phyloP scores from a whole-genome alignment of 2,797 vertebrate genomes.

The Pagetopsis macropterus region DNA sequence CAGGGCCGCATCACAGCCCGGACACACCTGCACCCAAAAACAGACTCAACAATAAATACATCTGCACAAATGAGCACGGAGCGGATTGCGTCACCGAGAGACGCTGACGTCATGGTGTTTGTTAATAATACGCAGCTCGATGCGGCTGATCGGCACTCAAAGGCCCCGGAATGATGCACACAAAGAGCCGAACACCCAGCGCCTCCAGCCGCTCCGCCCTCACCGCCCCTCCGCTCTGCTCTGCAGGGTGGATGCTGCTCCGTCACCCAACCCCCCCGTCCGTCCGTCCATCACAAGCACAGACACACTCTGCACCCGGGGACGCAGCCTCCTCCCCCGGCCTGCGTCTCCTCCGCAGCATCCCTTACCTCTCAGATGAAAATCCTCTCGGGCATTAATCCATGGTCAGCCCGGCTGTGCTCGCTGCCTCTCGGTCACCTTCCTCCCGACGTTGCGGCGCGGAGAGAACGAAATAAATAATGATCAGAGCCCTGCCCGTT shows the following conservation, averaged over 20 bases:
- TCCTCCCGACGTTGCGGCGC: constrained; percentile 62
- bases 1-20: background rate
- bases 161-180: constrained; percentile 51
- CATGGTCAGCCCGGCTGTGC: constrained; percentile 68
- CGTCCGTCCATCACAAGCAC: constrained; percentile 49
- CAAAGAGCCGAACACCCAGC: constrained; percentile 59
- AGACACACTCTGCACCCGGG: constrained; percentile 30
- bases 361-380: constrained; percentile 77
- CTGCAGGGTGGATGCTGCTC: constrained; percentile 54
- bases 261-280: constrained; percentile 12
- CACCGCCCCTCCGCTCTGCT: constrained; percentile 16
- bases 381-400: constrained; percentile 75
- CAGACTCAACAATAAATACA: background rate
- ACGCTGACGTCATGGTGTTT: constrained; percentile 76
- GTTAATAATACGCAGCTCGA: constrained; percentile 76
- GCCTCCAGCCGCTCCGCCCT: constrained; percentile 8
- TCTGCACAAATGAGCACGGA: constrained; percentile 21
- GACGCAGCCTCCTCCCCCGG: constrained; percentile 28
- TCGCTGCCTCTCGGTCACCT: constrained; percentile 62
- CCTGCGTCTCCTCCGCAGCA: constrained; percentile 24
- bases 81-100: constrained; percentile 70
- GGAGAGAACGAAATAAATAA: constrained; percentile 63
- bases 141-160: constrained; percentile 69
- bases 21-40: background rate
- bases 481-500: constrained; percentile 63